Evolutionary conservation across 2,797 vertebrate genomes (phyloP).

Genomic region (Gambusia yucatana): DNA sequence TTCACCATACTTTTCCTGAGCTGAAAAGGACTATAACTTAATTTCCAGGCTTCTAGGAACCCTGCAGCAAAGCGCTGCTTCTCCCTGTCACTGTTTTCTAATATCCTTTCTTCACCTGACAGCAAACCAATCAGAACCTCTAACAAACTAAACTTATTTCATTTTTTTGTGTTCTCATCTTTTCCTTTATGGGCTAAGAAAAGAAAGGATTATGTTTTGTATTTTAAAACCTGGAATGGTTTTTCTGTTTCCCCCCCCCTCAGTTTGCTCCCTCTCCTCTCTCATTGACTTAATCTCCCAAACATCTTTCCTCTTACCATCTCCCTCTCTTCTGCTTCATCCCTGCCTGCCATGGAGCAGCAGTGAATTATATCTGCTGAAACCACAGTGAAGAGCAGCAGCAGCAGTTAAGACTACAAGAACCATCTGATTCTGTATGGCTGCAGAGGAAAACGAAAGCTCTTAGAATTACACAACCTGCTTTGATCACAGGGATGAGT

Average conservation of each 20-base stretch:
- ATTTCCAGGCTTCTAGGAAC: not conserved
- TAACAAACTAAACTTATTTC: conserved; percentile 25
- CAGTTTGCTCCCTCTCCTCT: conserved; percentile 12
- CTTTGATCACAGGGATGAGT: conserved; percentile 71
- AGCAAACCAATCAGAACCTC: conserved; percentile 23
- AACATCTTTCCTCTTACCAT: conserved; percentile 9
- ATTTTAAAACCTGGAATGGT: conserved; percentile 40
- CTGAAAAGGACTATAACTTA: not conserved
- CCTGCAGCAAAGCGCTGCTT: not conserved
- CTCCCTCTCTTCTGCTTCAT: conserved; percentile 3
- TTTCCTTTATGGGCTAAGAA: conserved; percentile 15
- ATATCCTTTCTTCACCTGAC: conserved; percentile 25
- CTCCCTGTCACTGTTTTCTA: conserved; percentile 5
- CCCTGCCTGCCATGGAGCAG: conserved; percentile 11
- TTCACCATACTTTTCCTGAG: not conserved
- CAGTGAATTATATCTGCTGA: conserved; percentile 40
- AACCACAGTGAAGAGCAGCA: conserved; percentile 28
- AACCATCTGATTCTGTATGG: conserved; percentile 42
- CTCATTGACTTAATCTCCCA: conserved; percentile 18
- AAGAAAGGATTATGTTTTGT: conserved; percentile 33
- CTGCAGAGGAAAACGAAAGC: conserved; percentile 30
- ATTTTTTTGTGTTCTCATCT: conserved; percentile 14
- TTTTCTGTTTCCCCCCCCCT: not conserved
- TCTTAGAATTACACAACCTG: conserved; percentile 37
- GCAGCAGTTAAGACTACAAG: conserved; percentile 49